Evolutionary conservation across 2,113 vertebrate species (phyloP), one percentile per base, ranked within the genome.

Genomic region (Antennarius striatus): DNA sequence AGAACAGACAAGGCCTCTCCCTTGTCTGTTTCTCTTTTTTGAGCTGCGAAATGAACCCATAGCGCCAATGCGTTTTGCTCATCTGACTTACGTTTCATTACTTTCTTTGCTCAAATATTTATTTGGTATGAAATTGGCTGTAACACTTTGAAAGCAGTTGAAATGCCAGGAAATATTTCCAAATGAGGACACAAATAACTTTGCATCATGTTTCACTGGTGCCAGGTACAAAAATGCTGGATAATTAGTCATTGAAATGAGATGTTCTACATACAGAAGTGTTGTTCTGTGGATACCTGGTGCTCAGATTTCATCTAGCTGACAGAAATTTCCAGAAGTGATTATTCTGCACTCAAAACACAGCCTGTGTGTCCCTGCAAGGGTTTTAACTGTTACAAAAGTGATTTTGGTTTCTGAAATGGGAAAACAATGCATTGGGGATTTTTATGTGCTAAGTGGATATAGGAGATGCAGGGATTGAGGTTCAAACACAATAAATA

Each of bases 71-170:
- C 74, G 75, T 81, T 86, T 83, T 85, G 68, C 88, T 90, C 87
- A 91, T 90, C 93, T 90, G 92, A 94, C 92, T 83, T 82, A 88
- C 87, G 91, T 90, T 80, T 91, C 82, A 81, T 82, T 83, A 66
- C 67, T 71, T 84, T 93, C 94, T 94, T 22, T 96, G 92, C 90
- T 86, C 91, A 87, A 95, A 96, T 95, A 94, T 96, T 95, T 94
- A 91, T 89, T 90, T 89, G 92, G 90, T 91, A 79, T 83, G 83
- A 83, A 91, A 90, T 77, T 91, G 89, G 90, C 89, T 90, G 78
- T 81, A 88, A 88, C 80, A 84, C 79, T 88, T 86, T 90, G 85
- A 82, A 90, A 84, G 71, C 79, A 63, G 71, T 7, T 22, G 58
- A 85, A 83, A 83, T 72, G 78, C 71, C 77, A 82, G 62, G 56